These are phyloP conservation scores for Neria commutata DNA, from an alignment of 2,888 invertebrate species.

Conservation along the genomic window DNA sequence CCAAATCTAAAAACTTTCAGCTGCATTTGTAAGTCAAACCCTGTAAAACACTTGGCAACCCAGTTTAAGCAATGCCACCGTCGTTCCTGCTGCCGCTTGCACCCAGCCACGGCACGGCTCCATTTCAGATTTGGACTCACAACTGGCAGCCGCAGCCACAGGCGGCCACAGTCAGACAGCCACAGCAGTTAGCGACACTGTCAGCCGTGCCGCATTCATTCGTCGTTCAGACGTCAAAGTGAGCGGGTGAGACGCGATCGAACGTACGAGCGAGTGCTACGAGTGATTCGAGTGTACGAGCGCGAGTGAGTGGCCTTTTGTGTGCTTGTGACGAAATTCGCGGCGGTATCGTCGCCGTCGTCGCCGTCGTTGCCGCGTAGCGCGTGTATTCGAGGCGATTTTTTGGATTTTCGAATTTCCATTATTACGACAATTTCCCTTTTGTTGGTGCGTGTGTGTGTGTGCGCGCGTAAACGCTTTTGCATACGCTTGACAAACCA, in stretches of 20 bases:
- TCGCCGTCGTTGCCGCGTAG: background rate
- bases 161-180: too few relatives aligned
- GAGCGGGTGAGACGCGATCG: too few relatives aligned
- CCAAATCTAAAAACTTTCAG: too few relatives aligned
- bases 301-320: background rate
- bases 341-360: too few relatives aligned
- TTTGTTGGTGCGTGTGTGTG: background rate
- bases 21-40: too few relatives aligned
- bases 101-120: background rate
- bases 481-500: too few relatives aligned
- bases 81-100: background rate
- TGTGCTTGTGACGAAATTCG: background rate
- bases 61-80: too few relatives aligned
- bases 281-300: background rate
- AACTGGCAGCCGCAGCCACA: background rate
- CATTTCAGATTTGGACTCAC: background rate
- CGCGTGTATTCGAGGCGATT: background rate
- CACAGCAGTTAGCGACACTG: too few relatives aligned
- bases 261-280: background rate
- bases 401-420: background rate
- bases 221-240: background rate
- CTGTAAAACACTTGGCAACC: too few relatives aligned
- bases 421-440: too few relatives aligned
- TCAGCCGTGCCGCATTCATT: background rate
- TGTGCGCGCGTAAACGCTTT: too few relatives aligned